These are phyloP conservation scores for Muntiacus muntjak DNA, from an alignment of 2,113 vertebrate species.

Conservation along the genomic window DNA sequence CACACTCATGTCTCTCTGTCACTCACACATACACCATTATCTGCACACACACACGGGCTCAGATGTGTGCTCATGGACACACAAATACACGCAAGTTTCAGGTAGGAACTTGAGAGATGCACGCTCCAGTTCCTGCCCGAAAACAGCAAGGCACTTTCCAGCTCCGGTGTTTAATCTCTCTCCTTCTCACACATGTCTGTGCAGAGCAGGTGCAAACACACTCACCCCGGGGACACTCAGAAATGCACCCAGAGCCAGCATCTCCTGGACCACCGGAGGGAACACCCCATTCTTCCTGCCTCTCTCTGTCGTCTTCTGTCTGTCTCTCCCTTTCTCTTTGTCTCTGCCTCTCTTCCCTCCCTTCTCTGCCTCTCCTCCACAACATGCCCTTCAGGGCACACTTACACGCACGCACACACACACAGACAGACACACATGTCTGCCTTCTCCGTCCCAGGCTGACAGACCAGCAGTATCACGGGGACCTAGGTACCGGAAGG, in stretches of 20 bases:
- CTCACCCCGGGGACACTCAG: not conserved
- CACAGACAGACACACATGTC: rapidly evolving
- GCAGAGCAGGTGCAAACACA: rapidly evolving
- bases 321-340: too few species aligned
- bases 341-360: not conserved
- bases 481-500: not conserved
- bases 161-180: not conserved
- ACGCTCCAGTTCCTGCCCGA: rapidly evolving
- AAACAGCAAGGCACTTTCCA: too few species aligned
- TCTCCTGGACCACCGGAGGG: rapidly evolving
- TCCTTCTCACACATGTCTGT: not conserved
- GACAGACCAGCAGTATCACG: not conserved
- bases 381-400: not conserved
- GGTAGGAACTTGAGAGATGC: not conserved
- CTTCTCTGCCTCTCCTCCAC: not conserved
- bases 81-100: not conserved
- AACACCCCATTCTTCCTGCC: not conserved
- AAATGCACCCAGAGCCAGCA: not conserved
- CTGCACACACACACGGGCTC: not conserved
- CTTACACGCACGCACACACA: rapidly evolving
- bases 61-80: not conserved
- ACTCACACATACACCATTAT: not conserved
- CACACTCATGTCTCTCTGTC: not conserved
- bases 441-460: not conserved
- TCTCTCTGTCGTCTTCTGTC: not conserved